Conservation (phyloP, 2,797 vertebrate species). For the Onychomys leucogaster region DNA sequence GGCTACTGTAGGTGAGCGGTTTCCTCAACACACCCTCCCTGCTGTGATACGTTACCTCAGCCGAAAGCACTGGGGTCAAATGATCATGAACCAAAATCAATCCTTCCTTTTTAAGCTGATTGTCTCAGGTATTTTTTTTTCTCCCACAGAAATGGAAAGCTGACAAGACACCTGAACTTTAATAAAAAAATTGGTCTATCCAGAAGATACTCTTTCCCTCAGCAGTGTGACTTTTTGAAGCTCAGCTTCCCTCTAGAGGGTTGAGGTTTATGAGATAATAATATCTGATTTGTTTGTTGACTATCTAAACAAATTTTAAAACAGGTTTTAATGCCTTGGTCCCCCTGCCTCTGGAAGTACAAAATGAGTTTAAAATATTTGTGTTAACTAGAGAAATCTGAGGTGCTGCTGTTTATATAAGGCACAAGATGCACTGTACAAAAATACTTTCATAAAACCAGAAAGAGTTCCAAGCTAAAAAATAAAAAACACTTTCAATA, state of each 20-base stretch:
- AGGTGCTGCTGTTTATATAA: conserved; percentile 53
- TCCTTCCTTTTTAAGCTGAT: not conserved
- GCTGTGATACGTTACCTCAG: not conserved
- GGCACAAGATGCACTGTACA: not conserved
- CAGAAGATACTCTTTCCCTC: conserved; percentile 55
- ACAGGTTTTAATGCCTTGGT: conserved; percentile 57
- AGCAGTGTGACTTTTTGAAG: conserved; percentile 26
- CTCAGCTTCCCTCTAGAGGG: not conserved
- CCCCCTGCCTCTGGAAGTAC: conserved; percentile 41
- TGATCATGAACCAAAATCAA: not conserved
- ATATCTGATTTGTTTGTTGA: conserved; percentile 50
- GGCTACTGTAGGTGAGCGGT: not conserved
- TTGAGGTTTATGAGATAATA: conserved; percentile 65
- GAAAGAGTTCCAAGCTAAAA: conserved; percentile 58
- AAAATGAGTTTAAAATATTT: conserved; percentile 55
- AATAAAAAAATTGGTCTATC: conserved; percentile 2
- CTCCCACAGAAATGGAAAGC: not conserved
- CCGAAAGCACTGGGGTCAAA: not conserved
- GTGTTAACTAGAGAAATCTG: conserved; percentile 68
- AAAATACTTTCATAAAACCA: conserved; percentile 11
- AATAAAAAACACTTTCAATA: conserved; percentile 1
- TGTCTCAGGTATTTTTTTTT: not conserved
- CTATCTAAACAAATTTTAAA: conserved; percentile 73
- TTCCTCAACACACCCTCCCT: not conserved
- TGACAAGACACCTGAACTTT: not conserved